phyloP scores from a whole-genome alignment of 2,888 invertebrate genomes.

The Polylopha cassiicola region DNA sequence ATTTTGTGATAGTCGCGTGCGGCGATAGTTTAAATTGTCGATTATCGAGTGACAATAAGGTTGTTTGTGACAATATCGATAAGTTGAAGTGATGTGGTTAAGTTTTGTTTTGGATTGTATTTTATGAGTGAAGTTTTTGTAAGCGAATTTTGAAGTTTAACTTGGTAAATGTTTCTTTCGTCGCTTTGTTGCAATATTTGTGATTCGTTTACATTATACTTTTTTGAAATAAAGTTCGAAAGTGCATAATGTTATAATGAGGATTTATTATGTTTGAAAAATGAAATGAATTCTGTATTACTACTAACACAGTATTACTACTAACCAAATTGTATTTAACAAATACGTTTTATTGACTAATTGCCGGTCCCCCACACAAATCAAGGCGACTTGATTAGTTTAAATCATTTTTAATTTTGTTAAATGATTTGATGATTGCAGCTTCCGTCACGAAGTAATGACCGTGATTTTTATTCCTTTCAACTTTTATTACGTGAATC shows the following conservation, averaged over 20 bases:
- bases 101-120: too few relatives aligned
- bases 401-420: constrained; percentile 62
- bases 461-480: constrained; percentile 8
- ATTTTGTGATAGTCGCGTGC: too few relatives aligned
- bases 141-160: constrained; percentile 6
- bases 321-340: constrained; percentile 31
- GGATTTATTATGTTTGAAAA: too few relatives aligned
- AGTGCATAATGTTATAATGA: too few relatives aligned
- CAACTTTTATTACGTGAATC: too few relatives aligned
- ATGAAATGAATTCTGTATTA: not conserved
- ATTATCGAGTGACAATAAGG: too few relatives aligned
- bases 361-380: constrained; percentile 41
- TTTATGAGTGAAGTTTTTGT: too few relatives aligned
- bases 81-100: too few relatives aligned
- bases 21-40: too few relatives aligned
- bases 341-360: constrained; percentile 50
- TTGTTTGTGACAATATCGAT: too few relatives aligned
- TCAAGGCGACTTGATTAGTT: constrained; percentile 40
- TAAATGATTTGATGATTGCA: constrained; percentile 55
- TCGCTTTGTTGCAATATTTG: constrained; percentile 1
- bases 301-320: constrained; percentile 3
- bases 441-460: constrained; percentile 42
- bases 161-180: constrained; percentile 1
- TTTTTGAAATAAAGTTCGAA: too few relatives aligned
- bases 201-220: too few relatives aligned